Conservation (phyloP, 2,888 invertebrate species). For the Ceramica pisi region DNA sequence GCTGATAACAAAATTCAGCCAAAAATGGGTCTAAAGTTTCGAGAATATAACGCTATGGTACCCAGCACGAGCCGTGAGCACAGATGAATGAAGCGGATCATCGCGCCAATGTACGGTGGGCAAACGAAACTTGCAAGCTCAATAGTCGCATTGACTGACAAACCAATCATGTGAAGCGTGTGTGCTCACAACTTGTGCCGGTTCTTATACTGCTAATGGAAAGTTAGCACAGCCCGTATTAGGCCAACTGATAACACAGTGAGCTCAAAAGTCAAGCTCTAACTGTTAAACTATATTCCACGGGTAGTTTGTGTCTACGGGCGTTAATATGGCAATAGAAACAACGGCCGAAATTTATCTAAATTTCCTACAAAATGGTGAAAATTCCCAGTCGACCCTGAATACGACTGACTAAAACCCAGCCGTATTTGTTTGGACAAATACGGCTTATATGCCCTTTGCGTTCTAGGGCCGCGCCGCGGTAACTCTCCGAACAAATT, state of each 20-base stretch:
- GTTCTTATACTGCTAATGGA: neutral
- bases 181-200: too few species aligned
- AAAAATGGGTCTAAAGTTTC: neutral
- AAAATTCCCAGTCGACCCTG: neutral
- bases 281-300: constrained; percentile 1
- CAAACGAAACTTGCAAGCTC: too few species aligned
- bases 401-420: too few species aligned
- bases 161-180: too few species aligned
- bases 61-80: too few species aligned
- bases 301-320: neutral
- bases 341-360: neutral
- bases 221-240: constrained; percentile 32
- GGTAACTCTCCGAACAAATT: too few species aligned
- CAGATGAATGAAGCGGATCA: too few species aligned
- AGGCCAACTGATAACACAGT: neutral
- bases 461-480: too few species aligned
- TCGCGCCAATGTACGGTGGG: too few species aligned
- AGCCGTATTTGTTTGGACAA: too few species aligned
- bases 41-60: neutral
- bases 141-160: too few species aligned
- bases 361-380: neutral
- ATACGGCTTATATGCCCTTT: too few species aligned
- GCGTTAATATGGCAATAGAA: neutral
- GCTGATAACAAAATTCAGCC: neutral
- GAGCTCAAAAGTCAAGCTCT: neutral